Evolutionary conservation across 2,888 invertebrate species (phyloP).

Genomic region (Melolontha melolontha): DNA sequence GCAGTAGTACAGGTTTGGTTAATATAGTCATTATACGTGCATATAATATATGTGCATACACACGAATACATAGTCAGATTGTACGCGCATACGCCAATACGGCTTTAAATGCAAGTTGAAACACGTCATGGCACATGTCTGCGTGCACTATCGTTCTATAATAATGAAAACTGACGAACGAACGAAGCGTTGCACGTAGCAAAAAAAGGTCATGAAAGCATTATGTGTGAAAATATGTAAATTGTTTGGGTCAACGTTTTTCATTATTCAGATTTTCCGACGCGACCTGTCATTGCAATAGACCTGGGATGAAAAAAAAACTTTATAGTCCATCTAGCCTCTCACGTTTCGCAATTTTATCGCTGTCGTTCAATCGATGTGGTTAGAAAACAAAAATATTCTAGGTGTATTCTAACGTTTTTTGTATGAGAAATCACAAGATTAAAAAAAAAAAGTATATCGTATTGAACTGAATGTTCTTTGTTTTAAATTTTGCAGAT

Average conservation of each 20-base stretch:
- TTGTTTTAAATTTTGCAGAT: too few relatives aligned
- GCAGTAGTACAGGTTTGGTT: too few relatives aligned
- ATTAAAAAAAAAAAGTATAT: too few relatives aligned
- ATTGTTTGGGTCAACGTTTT: constrained; percentile 40
- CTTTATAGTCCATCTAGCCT: constrained; percentile 22
- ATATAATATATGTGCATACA: too few relatives aligned
- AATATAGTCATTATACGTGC: too few relatives aligned
- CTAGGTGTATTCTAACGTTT: too few relatives aligned
- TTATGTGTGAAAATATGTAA: constrained; percentile 41
- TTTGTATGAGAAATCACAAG: too few relatives aligned
- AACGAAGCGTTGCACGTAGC: constrained; percentile 16
- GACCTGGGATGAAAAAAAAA: constrained; percentile 1
- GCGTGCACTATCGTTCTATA: constrained; percentile 23
- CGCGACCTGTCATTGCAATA: constrained; percentile 14
- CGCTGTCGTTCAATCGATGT: constrained; percentile 9
- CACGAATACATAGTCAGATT: too few relatives aligned
- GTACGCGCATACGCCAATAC: too few relatives aligned
- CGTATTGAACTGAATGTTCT: too few relatives aligned
- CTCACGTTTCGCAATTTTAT: constrained; percentile 22
- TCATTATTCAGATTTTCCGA: constrained; percentile 37
- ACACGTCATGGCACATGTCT: constrained; percentile 14
- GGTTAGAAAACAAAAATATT: too few relatives aligned
- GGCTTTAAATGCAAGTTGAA: constrained; percentile 13
- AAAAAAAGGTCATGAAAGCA: constrained; percentile 35
- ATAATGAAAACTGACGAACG: constrained; percentile 16